Percentiles rank a stretch among this genome's conserved stretches.
Conservation (phyloP, 2,797 vertebrate species). For the Momotus momota region DNA sequence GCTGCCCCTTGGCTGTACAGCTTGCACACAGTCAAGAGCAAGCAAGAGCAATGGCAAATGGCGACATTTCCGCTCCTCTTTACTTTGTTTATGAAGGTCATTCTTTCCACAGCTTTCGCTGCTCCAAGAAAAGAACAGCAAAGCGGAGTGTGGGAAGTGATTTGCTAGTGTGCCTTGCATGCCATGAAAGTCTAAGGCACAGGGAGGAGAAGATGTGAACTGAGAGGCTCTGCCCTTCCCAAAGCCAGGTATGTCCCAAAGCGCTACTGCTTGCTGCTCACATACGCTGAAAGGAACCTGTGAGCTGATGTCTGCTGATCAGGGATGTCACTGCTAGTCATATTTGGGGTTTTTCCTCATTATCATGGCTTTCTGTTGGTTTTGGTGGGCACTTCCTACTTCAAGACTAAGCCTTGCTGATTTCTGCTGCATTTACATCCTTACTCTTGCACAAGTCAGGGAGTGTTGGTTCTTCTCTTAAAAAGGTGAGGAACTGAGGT, state of each 20-base stretch:
- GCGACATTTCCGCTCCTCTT: neutral
- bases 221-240: neutral
- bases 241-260: neutral
- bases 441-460: neutral
- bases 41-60: neutral
- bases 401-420: neutral
- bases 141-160: accelerated
- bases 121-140: neutral
- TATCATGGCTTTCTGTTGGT: neutral
- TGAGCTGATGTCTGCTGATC: neutral
- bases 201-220: neutral
- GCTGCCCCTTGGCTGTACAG: neutral
- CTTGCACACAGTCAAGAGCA: neutral
- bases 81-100: neutral
- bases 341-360: accelerated
- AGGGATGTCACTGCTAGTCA: neutral
- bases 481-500: neutral
- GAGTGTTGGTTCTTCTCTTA: neutral
- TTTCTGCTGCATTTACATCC: neutral
- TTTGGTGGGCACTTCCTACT: neutral
- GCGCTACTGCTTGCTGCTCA: neutral
- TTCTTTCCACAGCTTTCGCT: neutral
- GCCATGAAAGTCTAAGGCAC: neutral
- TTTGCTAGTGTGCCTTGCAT: neutral
- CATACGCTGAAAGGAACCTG: neutral